Conservation (phyloP, 2,113 vertebrate genomes). For the Oreotrochilus melanogaster region DNA sequence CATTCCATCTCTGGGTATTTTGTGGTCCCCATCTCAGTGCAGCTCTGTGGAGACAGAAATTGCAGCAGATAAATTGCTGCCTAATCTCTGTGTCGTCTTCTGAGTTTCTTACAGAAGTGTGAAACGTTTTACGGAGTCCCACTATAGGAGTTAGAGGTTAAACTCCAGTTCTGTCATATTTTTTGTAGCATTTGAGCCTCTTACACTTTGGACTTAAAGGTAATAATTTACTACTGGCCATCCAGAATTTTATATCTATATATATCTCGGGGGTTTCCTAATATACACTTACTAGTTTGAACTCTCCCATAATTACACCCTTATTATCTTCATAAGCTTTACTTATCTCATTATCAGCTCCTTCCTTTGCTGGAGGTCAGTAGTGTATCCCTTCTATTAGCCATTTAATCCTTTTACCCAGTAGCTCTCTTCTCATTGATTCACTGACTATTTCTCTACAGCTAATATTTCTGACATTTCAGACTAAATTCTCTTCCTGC, state of each 20-base stretch:
- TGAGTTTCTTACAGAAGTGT: not conserved
- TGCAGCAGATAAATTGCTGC: not conserved
- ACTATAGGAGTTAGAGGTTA: not conserved
- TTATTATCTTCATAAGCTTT: conserved; percentile 82
- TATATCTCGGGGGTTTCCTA: conserved; percentile 63
- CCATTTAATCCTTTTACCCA: conserved; percentile 83
- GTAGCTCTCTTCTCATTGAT: conserved; percentile 75
- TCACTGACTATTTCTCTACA: conserved; percentile 72
- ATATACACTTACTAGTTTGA: conserved; percentile 72
- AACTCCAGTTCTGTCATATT: not conserved
- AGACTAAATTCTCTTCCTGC: conserved; percentile 62
- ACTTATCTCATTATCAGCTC: conserved; percentile 84
- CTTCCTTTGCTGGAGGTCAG: conserved; percentile 80
- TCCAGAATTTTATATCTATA: conserved; percentile 62
- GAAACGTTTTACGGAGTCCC: not conserved
- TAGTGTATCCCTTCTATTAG: conserved; percentile 79
- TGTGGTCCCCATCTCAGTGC: accelerated
- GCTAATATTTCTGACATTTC: conserved; percentile 79
- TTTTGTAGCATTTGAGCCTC: not conserved
- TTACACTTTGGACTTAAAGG: conserved; percentile 23
- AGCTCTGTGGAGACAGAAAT: not conserved
- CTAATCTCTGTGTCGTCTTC: not conserved
- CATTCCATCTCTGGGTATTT: accelerated
- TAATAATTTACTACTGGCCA: conserved; percentile 61
- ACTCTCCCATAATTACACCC: conserved; percentile 78